Conservation (phyloP, 1,140 invertebrate species). For the Leptopilina boulardi region DNA sequence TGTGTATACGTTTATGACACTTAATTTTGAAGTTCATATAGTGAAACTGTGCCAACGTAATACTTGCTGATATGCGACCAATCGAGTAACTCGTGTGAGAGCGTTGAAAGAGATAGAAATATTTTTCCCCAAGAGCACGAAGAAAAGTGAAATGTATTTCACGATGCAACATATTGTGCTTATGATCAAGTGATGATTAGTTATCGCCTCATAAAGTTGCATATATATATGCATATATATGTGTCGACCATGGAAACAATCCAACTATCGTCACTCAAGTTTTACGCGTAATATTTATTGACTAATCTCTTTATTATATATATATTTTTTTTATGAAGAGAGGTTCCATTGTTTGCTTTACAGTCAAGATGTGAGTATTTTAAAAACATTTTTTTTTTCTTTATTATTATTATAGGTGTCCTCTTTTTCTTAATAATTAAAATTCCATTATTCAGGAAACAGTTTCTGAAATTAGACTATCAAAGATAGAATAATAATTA, state of each 20-base stretch:
- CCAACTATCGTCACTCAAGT: not conserved
- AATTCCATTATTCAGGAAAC: not conserved
- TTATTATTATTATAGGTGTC: not conserved
- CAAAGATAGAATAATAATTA: too few species aligned
- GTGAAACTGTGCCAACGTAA: conserved; percentile 16
- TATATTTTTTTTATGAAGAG: too few species aligned
- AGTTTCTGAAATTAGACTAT: too few species aligned
- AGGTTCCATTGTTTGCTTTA: conserved; percentile 12
- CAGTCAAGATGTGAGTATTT: not conserved
- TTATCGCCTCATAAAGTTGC: conserved; percentile 31
- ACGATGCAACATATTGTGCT: conserved; percentile 27
- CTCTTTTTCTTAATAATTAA: not conserved
- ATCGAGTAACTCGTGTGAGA: conserved; percentile 2
- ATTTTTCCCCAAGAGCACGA: not conserved
- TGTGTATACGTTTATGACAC: not conserved
- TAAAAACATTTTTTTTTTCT: not conserved
- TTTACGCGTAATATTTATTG: not conserved
- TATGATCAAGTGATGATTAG: conserved; percentile 9
- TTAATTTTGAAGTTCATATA: conserved; percentile 1
- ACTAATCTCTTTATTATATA: not conserved
- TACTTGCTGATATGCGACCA: conserved; percentile 7
- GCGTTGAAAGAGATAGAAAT: not conserved
- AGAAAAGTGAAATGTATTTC: conserved; percentile 22
- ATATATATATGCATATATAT: not conserved
- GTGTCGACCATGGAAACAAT: conserved; percentile 17